Base-by-base conservation (phyloP, 2,888 invertebrate species). In the Lapara coniferarum region DNA sequence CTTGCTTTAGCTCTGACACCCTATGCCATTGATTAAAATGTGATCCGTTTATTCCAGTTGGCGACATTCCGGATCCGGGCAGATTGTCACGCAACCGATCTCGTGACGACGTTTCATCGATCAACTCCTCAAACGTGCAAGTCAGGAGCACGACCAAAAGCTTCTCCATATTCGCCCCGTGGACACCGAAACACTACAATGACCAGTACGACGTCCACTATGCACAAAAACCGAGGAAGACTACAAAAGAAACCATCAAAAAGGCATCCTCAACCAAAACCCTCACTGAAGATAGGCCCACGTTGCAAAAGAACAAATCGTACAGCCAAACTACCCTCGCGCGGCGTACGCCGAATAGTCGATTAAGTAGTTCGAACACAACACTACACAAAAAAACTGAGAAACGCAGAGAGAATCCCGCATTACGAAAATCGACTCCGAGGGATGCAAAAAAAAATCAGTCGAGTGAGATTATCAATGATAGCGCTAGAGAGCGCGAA, bases 131-230 rank as follows among this genome's bases (percentile, higher is more conserved):
- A 66, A 95, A 95, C 79, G 89, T 95, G 6, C 96, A 97, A 85
- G 95, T 96, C 66, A 95, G 95, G 77, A 97, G 96, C 59, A 95
- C 97, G 37, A 97, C 97, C 13, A 94, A 96, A 66, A 97, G 97
- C 72, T 97, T 97, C 79, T 97, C 97, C 5, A 96, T 97, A 77
- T 94, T 97, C 82, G 97, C 97, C 0, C 97, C 97, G 5, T 97
- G 97, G 97, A 96, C 96, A 71, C 97, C 97, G 3, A 95, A 96
- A 74, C 96, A 96, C 81, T 95, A 95, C 81, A 94, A 94, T 80
- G 97, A 97, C 78, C 95, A 95, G 69, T 95, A 96, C 82, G 97
- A 97, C 89, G 96, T 97, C 37, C 97, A 97, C 84, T 97, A 97
- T 89, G 96, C 96, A 14, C 97, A 97, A 80, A 93, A 95, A 80